phyloP scores from a whole-genome alignment of 2,113 vertebrate species.

The Brachypodius melanocephalos region DNA sequence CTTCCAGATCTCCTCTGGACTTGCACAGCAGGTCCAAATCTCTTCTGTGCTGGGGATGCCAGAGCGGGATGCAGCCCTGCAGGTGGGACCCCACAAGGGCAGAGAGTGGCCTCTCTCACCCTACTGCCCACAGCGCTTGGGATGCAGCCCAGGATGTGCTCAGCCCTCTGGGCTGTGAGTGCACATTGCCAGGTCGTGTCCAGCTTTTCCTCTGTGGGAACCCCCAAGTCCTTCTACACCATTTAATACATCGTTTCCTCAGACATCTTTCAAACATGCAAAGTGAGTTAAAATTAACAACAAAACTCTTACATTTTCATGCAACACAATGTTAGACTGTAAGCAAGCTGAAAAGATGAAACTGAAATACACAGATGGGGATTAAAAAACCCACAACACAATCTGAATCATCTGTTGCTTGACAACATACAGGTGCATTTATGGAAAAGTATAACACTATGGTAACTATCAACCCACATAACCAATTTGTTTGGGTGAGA shows the following conservation, averaged over 20 bases:
- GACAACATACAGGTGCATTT: neutral
- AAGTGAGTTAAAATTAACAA: neutral
- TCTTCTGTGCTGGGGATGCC: neutral
- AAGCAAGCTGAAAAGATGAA: neutral
- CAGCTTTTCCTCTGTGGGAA: neutral
- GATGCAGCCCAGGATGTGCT: neutral
- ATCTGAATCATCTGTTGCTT: neutral
- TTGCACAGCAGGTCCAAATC: neutral
- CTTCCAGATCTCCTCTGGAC: no score
- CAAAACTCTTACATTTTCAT: neutral
- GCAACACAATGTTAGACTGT: neutral
- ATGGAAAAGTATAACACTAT: neutral
- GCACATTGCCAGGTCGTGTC: neutral
- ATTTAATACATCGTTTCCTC: neutral
- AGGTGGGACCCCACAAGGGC: no score
- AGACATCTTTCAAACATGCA: neutral
- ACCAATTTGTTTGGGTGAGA: neutral
- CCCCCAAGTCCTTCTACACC: neutral
- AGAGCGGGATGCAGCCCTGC: neutral
- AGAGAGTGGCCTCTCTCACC: neutral
- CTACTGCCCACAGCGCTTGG: accelerated
- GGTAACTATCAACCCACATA: neutral
- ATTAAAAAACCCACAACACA: neutral
- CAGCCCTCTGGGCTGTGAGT: neutral
- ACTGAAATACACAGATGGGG: neutral